These are phyloP conservation scores for Pimephales promelas DNA, from an alignment of 2,113 vertebrate species.

Conservation along the genomic window DNA sequence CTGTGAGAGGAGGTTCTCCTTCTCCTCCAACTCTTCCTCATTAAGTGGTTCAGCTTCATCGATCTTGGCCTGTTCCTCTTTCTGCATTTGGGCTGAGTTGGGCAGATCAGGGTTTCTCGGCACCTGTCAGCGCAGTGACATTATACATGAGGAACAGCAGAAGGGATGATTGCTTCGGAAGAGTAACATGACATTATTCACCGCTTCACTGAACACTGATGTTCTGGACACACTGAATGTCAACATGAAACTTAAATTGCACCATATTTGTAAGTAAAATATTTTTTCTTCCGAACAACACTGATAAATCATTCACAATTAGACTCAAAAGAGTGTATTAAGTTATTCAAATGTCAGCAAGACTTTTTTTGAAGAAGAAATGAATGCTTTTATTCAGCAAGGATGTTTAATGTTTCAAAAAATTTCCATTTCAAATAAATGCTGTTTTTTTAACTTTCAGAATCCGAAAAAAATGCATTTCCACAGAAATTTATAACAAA, in stretches of 20 bases:
- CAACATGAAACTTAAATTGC: neutral
- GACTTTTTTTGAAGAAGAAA: too few relatives aligned
- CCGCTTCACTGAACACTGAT: neutral
- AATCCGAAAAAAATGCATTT: neutral
- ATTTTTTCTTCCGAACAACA: too few relatives aligned
- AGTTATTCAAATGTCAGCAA: too few relatives aligned
- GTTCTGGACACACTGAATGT: neutral
- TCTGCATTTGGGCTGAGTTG: constrained; percentile 91
- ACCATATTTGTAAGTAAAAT: too few relatives aligned
- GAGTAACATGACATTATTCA: neutral
- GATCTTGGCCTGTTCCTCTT: constrained; percentile 96
- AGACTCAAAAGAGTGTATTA: too few relatives aligned
- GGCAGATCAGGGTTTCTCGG: constrained; percentile 94
- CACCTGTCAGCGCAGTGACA: constrained; percentile 74
- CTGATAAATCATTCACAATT: too few relatives aligned
- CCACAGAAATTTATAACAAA: too few relatives aligned
- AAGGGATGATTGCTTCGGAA: neutral
- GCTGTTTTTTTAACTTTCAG: neutral
- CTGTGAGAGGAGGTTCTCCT: constrained; percentile 96
- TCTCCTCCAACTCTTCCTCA: constrained; percentile 96
- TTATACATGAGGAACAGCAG: neutral
- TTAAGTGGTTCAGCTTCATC: constrained; percentile 95
- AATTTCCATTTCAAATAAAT: neutral
- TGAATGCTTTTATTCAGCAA: too few relatives aligned
- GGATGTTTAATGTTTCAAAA: too few relatives aligned